These are phyloP conservation scores for Drosophila quadrilineata DNA, from an alignment of 1,140 invertebrate species.

Conservation along the genomic window DNA sequence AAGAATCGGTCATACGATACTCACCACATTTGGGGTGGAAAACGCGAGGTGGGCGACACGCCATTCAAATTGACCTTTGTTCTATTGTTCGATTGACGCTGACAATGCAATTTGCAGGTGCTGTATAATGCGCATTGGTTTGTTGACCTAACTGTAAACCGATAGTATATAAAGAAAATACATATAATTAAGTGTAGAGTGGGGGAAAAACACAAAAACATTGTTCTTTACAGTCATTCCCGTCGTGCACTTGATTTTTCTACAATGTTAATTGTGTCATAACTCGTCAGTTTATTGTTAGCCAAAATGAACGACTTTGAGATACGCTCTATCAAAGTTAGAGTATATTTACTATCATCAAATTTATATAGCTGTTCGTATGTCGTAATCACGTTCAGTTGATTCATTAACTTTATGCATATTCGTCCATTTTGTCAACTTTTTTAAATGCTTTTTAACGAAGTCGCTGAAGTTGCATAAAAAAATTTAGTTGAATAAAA, in stretches of 20 bases:
- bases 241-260: conserved; percentile 19
- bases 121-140: conserved; percentile 1
- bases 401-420: neutral
- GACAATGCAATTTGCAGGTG: conserved; percentile 2
- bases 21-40: too few relatives aligned
- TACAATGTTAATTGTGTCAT: too few relatives aligned
- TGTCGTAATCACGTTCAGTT: neutral
- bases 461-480: conserved; percentile 24
- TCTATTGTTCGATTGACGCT: neutral
- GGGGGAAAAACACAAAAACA: conserved; percentile 1
- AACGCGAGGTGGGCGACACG: too few relatives aligned
- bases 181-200: neutral
- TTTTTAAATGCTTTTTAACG: conserved; percentile 19
- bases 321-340: too few relatives aligned
- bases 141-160: conserved; percentile 20
- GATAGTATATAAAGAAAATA: neutral
- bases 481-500: neutral
- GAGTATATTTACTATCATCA: too few relatives aligned
- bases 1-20: conserved; percentile 15
- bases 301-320: too few relatives aligned
- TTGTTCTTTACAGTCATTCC: conserved; percentile 5
- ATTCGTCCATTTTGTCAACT: conserved; percentile 15
- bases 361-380: too few relatives aligned
- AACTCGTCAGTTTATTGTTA: too few relatives aligned
- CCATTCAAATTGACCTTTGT: conserved; percentile 6